phyloP scores from a whole-genome alignment of 2,113 vertebrate genomes.

The Ranitomeya variabilis region DNA sequence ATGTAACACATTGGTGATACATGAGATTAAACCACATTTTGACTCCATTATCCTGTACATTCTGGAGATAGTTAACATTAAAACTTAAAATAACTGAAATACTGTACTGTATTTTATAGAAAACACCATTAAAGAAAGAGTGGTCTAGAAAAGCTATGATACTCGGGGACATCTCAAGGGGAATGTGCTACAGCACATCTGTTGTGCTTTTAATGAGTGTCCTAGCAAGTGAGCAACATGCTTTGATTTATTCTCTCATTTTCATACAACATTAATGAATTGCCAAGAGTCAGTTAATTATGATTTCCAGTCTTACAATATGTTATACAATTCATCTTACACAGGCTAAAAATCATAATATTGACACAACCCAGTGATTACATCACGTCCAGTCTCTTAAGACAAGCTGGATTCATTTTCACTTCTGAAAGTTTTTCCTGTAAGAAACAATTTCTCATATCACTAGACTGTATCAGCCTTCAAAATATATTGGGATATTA shows the following conservation, averaged over 20 bases:
- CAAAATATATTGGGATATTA: background rate
- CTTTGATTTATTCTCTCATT: conserved; percentile 31
- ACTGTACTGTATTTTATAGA: background rate
- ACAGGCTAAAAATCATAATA: background rate
- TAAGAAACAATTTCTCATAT: background rate
- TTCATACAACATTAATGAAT: conserved; percentile 29
- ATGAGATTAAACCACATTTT: background rate
- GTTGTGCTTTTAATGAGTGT: conserved; percentile 37
- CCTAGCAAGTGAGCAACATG: conserved; percentile 34
- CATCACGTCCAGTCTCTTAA: background rate
- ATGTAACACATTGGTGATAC: background rate
- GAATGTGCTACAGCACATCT: conserved; percentile 17
- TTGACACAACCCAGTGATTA: background rate
- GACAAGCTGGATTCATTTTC: background rate
- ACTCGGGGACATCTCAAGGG: background rate
- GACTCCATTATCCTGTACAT: no score
- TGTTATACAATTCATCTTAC: background rate
- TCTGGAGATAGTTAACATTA: background rate
- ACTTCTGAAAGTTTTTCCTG: background rate
- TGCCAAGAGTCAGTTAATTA: conserved; percentile 45
- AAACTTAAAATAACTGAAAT: background rate
- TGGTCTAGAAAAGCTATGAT: conserved; percentile 17
- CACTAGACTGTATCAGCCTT: background rate
- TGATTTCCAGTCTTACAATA: conserved; percentile 10
- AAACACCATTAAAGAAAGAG: background rate